These are phyloP conservation scores for Myotis brandtii DNA, from an alignment of 2,113 vertebrate genomes.

Conservation along the genomic window DNA sequence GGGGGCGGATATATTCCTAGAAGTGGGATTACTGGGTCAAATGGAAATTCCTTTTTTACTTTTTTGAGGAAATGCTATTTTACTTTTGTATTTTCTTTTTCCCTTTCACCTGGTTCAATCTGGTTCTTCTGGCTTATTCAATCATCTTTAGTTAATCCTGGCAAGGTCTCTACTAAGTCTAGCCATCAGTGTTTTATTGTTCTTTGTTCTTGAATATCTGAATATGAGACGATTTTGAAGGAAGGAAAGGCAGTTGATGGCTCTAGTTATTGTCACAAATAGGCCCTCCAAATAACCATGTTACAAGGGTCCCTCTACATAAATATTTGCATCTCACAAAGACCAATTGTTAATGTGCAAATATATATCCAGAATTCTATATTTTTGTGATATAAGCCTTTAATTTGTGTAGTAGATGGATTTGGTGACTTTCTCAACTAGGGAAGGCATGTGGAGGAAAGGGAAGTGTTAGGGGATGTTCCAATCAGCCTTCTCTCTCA, in stretches of 20 bases:
- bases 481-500: background rate
- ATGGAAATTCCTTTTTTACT: too few species aligned
- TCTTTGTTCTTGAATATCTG: conserved; percentile 51
- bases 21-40: too few species aligned
- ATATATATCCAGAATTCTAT: background rate
- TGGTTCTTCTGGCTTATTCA: conserved; percentile 63
- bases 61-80: background rate
- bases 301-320: background rate
- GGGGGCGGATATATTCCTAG: too few species aligned
- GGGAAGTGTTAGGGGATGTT: background rate
- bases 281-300: conserved; percentile 19
- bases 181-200: background rate
- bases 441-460: background rate
- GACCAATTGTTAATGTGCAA: background rate
- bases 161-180: conserved; percentile 19
- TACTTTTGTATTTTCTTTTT: background rate
- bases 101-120: background rate
- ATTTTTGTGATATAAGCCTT: background rate
- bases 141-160: conserved; percentile 14
- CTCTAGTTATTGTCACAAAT: conserved; percentile 13
- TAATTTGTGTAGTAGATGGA: conserved; percentile 25
- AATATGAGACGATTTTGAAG: conserved; percentile 39
- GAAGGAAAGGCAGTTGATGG: conserved; percentile 31
- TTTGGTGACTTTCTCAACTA: background rate
- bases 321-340: conserved; percentile 48